These are phyloP conservation scores for Chironomus striatipennis DNA, from an alignment of 1,140 invertebrate species.

Conservation along the genomic window DNA sequence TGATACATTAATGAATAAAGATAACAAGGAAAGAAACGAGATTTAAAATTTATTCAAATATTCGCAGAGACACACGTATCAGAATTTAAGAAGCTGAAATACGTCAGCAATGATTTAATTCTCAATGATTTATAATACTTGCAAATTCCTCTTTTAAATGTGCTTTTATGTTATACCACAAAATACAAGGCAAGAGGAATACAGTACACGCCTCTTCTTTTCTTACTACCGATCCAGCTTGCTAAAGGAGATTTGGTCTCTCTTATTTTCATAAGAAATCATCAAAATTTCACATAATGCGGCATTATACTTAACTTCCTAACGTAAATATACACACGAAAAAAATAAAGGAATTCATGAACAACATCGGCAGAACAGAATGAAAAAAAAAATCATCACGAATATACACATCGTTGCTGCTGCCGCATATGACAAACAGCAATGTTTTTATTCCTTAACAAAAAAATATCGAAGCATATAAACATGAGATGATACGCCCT, in stretches of 20 bases:
- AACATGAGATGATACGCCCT: background rate
- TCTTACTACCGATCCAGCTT: background rate
- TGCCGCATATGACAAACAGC: background rate
- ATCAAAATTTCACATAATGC: background rate
- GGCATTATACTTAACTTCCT: too few species aligned
- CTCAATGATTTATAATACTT: background rate
- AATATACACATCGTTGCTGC: background rate
- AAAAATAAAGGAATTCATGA: background rate
- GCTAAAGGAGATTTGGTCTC: background rate
- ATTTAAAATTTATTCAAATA: background rate
- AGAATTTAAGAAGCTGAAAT: background rate
- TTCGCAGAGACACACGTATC: background rate
- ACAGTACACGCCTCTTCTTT: background rate
- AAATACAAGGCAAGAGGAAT: background rate
- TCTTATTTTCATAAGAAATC: background rate
- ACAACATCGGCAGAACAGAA: background rate
- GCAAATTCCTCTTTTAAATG: background rate
- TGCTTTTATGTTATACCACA: background rate
- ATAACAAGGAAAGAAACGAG: too few species aligned
- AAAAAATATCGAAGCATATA: background rate
- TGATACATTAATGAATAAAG: background rate
- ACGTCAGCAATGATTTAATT: conserved; percentile 1
- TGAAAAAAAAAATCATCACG: background rate
- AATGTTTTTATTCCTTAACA: background rate
- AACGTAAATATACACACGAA: background rate